A percentile compares a stretch with the other conserved stretches of the same genome.
phyloP scores from a whole-genome alignment of 92 coral and sea anemone species.

The Heliopora coerulea region DNA sequence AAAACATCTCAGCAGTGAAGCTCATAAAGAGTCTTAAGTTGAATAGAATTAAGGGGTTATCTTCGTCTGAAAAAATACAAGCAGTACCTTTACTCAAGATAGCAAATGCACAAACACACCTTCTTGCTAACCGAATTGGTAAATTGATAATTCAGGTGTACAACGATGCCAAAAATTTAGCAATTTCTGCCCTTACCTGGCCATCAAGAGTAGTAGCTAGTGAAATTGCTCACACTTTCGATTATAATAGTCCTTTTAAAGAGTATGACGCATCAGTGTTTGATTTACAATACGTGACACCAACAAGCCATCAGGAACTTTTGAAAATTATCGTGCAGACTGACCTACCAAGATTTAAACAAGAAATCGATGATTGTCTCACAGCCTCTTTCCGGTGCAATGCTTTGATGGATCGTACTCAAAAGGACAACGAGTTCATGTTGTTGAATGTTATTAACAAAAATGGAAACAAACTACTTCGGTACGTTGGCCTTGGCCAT shows the following conservation, averaged over 20 bases:
- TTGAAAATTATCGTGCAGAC: slow-evolving; percentile 19
- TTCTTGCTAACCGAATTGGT: slow-evolving; percentile 25
- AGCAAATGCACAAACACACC: slow-evolving; percentile 25
- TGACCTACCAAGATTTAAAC: slow-evolving; percentile 21
- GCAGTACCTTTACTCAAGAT: slow-evolving; percentile 19
- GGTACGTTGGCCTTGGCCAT: slow-evolving; percentile 23
- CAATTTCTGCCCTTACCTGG: slow-evolving; percentile 19
- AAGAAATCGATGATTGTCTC: slow-evolving; percentile 24
- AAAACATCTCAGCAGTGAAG: slow-evolving; percentile 11
- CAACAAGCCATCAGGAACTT: slow-evolving; percentile 20
- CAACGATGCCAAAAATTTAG: slow-evolving; percentile 19
- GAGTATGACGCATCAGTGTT: slow-evolving; percentile 16
- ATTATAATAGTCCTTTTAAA: slow-evolving; percentile 21
- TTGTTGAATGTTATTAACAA: slow-evolving; percentile 29
- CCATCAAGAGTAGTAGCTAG: slow-evolving; percentile 24
- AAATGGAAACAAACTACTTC: neutral
- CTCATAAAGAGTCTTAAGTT: slow-evolving; percentile 23
- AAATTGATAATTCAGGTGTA: slow-evolving; percentile 25
- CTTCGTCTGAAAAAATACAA: slow-evolving; percentile 27
- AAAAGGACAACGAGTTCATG: slow-evolving; percentile 29
- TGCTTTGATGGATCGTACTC: slow-evolving; percentile 30
- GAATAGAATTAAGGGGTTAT: slow-evolving; percentile 24
- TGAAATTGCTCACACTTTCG: slow-evolving; percentile 25
- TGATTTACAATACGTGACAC: slow-evolving; percentile 26
- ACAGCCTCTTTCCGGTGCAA: slow-evolving; percentile 25